Percentiles rank a stretch among this genome's conserved stretches.
These are phyloP conservation scores for Lithophane leautieri DNA, from an alignment of 2,888 invertebrate genomes.

Conservation along the genomic window DNA sequence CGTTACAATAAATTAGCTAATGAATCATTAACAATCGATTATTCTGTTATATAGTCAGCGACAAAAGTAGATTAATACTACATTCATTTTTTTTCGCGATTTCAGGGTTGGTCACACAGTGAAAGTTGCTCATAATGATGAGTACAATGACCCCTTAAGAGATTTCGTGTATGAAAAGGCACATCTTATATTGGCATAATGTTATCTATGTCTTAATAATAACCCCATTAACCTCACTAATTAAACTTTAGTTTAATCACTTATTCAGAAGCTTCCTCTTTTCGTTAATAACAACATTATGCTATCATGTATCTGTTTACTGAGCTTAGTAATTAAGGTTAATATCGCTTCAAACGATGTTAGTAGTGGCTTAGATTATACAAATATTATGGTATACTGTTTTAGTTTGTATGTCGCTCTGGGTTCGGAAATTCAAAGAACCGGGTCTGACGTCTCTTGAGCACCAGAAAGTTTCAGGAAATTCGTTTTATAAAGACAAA, in stretches of 20 bases:
- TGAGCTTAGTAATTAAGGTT: constrained; percentile 5
- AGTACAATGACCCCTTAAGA: too few relatives aligned
- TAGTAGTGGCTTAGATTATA: constrained; percentile 6
- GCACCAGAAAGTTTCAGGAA: neutral
- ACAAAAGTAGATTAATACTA: too few relatives aligned
- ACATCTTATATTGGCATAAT: too few relatives aligned
- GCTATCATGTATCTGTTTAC: constrained; percentile 17
- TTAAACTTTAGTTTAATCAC: constrained; percentile 12
- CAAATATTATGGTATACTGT: constrained; percentile 24
- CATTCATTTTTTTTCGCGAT: too few relatives aligned
- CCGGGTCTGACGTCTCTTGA: neutral
- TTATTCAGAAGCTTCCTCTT: constrained; percentile 3
- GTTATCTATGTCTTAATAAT: neutral
- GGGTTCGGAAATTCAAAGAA: neutral
- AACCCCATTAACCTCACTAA: neutral
- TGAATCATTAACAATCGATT: neutral
- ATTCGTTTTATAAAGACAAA: neutral
- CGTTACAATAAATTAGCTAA: neutral
- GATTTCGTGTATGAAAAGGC: too few relatives aligned
- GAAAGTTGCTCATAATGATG: too few relatives aligned
- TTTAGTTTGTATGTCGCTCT: constrained; percentile 19
- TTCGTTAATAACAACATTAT: constrained; percentile 21
- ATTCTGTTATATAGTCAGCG: too few relatives aligned
- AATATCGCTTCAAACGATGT: neutral
- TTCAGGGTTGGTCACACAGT: too few relatives aligned